A percentile compares a stretch with the other conserved stretches of the same genome.
phyloP scores from a whole-genome alignment of 2,888 invertebrate genomes.

The Epirrita christyi region DNA sequence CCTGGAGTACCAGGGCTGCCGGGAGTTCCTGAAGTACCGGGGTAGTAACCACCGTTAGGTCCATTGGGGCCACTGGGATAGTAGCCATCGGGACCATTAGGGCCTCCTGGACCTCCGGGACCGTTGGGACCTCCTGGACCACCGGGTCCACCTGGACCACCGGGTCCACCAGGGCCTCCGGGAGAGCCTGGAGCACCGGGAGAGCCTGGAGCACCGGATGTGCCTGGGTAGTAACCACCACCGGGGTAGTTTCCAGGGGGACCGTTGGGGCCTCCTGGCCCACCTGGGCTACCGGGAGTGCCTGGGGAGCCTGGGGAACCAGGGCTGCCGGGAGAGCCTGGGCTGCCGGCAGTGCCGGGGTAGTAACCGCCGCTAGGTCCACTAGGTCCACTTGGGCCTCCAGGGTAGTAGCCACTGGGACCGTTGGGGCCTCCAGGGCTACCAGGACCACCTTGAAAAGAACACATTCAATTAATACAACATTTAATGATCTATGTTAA shows the following conservation, averaged over 20 bases:
- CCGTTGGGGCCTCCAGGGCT: conserved; percentile 41
- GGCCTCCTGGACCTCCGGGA: conserved; percentile 10
- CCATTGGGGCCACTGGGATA: not conserved
- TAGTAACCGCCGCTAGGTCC: conserved; percentile 56
- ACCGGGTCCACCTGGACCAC: not conserved
- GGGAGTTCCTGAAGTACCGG: conserved; percentile 43
- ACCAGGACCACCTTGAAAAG: conserved; percentile 2
- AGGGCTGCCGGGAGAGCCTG: conserved; percentile 29
- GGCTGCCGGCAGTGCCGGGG: conserved; percentile 23
- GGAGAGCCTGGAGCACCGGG: no score
- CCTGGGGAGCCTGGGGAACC: conserved; percentile 27
- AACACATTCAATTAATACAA: no score
- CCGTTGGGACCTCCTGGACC: conserved; percentile 12
- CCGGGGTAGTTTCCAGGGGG: conserved; percentile 56
- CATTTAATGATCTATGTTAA: no score
- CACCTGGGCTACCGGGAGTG: no score
- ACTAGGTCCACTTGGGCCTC: conserved; percentile 10
- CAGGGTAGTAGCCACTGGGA: conserved; percentile 30
- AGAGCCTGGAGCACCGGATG: conserved; percentile 6
- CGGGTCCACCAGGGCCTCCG: no score
- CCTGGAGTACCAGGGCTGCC: conserved; percentile 11
- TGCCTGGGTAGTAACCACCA: conserved; percentile 39
- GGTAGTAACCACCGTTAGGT: conserved; percentile 38
- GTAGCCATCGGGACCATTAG: no score
- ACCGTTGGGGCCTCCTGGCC: conserved; percentile 29